phyloP scores from a whole-genome alignment of 2,113 vertebrate species.

The Mixornis gularis region DNA sequence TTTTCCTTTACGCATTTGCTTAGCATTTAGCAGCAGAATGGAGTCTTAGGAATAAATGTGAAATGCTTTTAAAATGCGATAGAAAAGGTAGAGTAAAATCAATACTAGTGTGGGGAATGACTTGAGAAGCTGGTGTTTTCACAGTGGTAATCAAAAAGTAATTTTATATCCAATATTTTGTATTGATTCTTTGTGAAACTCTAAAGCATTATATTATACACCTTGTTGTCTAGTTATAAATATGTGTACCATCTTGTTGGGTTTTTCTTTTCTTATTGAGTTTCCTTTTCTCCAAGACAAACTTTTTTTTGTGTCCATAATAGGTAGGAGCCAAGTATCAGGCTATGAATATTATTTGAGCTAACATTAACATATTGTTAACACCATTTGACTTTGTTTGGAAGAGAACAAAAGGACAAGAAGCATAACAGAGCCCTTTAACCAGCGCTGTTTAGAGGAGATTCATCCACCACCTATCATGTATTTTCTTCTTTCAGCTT shows the following conservation, averaged over 20 bases:
- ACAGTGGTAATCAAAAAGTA: slow-evolving; percentile 86
- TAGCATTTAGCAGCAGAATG: slow-evolving; percentile 48
- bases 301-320: slow-evolving; percentile 27
- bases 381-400: background rate
- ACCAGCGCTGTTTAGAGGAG: background rate
- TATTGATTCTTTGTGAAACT: slow-evolving; percentile 80
- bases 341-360: slow-evolving; percentile 20
- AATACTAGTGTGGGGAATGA: slow-evolving; percentile 78
- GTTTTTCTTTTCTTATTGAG: slow-evolving; percentile 16
- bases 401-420: background rate
- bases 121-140: slow-evolving; percentile 77
- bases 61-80: slow-evolving; percentile 64
- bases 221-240: slow-evolving; percentile 65
- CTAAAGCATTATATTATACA: slow-evolving; percentile 65
- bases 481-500: background rate
- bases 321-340: background rate
- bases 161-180: slow-evolving; percentile 87
- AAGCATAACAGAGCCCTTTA: background rate
- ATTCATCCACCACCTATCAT: background rate
- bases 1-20: slow-evolving; percentile 10
- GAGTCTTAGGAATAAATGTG: slow-evolving; percentile 53
- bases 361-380: background rate
- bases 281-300: slow-evolving; percentile 52
- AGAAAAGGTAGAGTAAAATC: slow-evolving; percentile 74
- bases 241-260: slow-evolving; percentile 46